Base-by-base conservation (phyloP, 2,113 vertebrate species). In the Triplophysa dalaica region DNA sequence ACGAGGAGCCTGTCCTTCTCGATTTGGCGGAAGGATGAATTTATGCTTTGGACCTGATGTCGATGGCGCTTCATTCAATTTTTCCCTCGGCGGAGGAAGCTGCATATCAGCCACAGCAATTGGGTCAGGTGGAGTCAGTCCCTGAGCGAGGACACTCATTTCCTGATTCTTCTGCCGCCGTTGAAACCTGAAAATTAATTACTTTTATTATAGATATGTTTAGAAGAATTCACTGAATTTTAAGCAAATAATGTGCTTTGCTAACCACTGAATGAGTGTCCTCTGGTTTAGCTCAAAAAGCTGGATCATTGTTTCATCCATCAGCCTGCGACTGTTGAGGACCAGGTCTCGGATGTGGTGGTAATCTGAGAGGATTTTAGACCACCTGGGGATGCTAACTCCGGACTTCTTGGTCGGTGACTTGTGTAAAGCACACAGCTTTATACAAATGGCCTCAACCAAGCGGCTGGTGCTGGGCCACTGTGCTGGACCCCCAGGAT, bases 201-300 rank as follows among this genome's bases (percentile, higher is more conserved):
- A 78, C 41, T 7, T 74, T 54, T 61, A 22, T 61, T 74, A 61
- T 7, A 41, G 14, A 62, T 45, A 1, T 75, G n/a, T n/a, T n/a
- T n/a, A n/a, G n/a, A n/a, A n/a, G n/a, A n/a, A n/a, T n/a, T n/a
- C n/a, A n/a, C n/a, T n/a, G n/a, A n/a, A n/a, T n/a, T n/a, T n/a
- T n/a, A n/a, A n/a, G n/a, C n/a, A n/a, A n/a, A 38, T 56, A 33
- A 29, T 52, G 68, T 54, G 68, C 48, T 17, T 13, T 13, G 24
- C 64, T 50, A 69, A 69, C 76, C 65, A 78, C 24, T 78, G 62
- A 52, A 54, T 52, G 24, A 58, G 76, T 29, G 64, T 69, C 22
- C 5, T 45, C 48, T 68, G 17, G 26, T 69, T 78, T 17, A 78
- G 50, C 48, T 67, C 50, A 68, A 70, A 79, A 6, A 79, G 50